Evolutionary conservation across 2,113 vertebrate genomes (phyloP).

Genomic region (Herpailurus yagouaroundi): DNA sequence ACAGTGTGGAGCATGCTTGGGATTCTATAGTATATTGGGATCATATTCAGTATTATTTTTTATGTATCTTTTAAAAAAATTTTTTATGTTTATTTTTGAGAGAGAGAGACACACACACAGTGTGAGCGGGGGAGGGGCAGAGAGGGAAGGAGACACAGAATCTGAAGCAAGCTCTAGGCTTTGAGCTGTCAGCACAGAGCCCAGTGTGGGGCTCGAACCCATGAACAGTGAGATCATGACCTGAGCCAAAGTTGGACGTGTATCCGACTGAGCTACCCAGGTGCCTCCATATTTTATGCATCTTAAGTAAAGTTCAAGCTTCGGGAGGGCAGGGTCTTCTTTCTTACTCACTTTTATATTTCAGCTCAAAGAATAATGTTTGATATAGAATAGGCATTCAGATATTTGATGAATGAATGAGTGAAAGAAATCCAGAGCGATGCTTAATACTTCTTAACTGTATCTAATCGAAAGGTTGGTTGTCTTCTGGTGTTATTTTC

Average conservation of each 20-base stretch:
- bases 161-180: no score
- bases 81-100: no score
- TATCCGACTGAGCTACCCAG: not conserved
- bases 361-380: not conserved
- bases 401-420: not conserved
- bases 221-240: not conserved
- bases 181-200: not conserved
- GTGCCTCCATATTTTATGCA: not conserved
- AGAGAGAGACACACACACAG: not conserved
- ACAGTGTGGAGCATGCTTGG: not conserved
- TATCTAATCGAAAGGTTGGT: not conserved
- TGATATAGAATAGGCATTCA: not conserved
- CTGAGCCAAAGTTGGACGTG: not conserved
- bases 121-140: not conserved
- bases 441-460: not conserved
- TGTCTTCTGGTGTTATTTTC: not conserved
- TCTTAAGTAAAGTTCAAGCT: not conserved
- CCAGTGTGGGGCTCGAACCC: not conserved
- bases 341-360: not conserved
- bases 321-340: not conserved
- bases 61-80: no score
- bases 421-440: not conserved
- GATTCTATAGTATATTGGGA: not conserved
- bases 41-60: no score
- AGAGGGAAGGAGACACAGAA: not conserved